These are phyloP conservation scores for Amblyornis subalaris DNA, from an alignment of 2,113 vertebrate species.

Conservation along the genomic window DNA sequence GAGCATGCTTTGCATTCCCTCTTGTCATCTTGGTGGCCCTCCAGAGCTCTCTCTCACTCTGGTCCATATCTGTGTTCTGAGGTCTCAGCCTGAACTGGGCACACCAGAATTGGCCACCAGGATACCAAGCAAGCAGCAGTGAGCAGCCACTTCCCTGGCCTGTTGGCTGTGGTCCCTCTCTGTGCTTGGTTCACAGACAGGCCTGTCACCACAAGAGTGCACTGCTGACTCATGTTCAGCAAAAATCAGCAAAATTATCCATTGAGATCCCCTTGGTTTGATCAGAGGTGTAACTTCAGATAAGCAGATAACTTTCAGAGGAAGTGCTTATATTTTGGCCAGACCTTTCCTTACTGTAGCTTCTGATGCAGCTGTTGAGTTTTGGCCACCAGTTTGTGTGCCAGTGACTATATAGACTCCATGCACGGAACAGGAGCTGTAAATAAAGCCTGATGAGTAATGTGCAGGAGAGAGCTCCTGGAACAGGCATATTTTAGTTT, in stretches of 20 bases:
- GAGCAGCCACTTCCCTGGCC: background rate
- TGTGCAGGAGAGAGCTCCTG: background rate
- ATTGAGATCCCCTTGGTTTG: background rate
- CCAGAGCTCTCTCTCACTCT: background rate
- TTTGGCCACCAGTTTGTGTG: background rate
- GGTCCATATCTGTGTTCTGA: background rate
- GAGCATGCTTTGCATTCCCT: background rate
- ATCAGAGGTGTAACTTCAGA: background rate
- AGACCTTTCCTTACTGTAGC: background rate
- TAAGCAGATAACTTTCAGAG: background rate
- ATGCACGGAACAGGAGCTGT: background rate
- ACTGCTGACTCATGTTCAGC: background rate
- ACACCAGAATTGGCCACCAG: background rate
- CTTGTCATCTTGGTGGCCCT: background rate
- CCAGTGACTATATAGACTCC: background rate
- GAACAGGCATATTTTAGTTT: background rate
- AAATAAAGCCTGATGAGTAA: background rate
- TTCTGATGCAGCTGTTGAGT: background rate
- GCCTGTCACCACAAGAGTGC: rapidly evolving
- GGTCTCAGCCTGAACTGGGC: background rate
- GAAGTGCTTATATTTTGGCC: background rate
- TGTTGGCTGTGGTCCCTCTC: background rate
- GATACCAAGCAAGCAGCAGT: no score
- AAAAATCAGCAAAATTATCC: background rate
- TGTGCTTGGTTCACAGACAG: background rate